These are phyloP conservation scores for Saguinus midas DNA, from an alignment of 2,113 vertebrate genomes.

Conservation along the genomic window DNA sequence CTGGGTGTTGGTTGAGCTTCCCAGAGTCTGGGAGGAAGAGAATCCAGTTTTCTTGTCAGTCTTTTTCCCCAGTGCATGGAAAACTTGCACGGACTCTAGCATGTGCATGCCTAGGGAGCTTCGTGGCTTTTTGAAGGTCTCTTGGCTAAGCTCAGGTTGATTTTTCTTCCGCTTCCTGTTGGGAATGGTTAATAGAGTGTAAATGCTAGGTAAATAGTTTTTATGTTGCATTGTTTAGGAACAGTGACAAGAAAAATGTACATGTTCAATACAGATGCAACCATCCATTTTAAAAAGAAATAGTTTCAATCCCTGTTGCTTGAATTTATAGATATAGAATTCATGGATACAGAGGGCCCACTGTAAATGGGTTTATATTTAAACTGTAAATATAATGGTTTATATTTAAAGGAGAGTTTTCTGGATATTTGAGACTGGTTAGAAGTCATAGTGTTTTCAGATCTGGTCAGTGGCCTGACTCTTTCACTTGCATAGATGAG, in stretches of 20 bases:
- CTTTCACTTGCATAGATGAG: not conserved
- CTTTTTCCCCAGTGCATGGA: constrained; percentile 60
- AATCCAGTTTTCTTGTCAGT: not conserved
- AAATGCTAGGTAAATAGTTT: not conserved
- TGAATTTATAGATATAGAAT: not conserved
- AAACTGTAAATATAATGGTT: not conserved
- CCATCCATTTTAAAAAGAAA: not conserved
- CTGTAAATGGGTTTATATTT: not conserved
- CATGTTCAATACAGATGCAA: not conserved
- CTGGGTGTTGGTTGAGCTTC: not conserved
- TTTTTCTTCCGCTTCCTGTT: not conserved
- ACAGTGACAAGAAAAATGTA: not conserved
- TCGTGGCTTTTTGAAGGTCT: constrained; percentile 40
- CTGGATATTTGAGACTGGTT: not conserved
- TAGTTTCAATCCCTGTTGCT: not conserved
- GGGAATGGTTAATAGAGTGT: not conserved
- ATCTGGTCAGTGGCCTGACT: not conserved
- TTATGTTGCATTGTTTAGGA: not conserved
- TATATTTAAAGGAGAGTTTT: not conserved
- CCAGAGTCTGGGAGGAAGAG: not conserved
- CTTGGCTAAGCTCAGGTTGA: constrained; percentile 1
- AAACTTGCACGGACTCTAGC: constrained; percentile 66
- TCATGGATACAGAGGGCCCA: not conserved
- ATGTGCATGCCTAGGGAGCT: constrained; percentile 46
- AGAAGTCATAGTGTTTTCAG: not conserved